A percentile compares a stretch with the other conserved stretches of the same genome.
Conservation (phyloP, 2,888 invertebrate species). For the Parelbella ahira region DNA sequence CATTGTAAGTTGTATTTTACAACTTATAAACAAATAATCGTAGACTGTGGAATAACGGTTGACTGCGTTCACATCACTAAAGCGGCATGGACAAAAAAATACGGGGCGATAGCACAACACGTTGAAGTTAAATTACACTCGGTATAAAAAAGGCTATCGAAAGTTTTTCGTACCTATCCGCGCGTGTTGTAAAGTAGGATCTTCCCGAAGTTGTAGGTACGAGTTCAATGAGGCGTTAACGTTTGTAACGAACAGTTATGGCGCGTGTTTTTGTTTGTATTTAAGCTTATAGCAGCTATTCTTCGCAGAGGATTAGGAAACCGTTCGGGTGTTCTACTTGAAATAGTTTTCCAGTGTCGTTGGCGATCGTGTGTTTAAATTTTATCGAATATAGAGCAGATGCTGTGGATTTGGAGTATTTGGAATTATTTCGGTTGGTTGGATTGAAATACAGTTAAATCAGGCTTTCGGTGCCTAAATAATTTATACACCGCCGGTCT, state of each 20-base stretch:
- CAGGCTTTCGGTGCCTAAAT: no score
- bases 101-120: conserved; percentile 29
- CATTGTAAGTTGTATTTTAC: no score
- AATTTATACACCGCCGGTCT: no score
- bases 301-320: conserved; percentile 5
- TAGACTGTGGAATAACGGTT: no score
- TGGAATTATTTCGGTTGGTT: no score
- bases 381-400: no score
- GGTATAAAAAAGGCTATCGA: conserved; percentile 31
- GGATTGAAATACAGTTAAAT: no score
- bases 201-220: conserved; percentile 33
- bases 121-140: conserved; percentile 37
- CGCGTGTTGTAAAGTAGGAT: conserved; percentile 29
- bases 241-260: conserved; percentile 29
- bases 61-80: no score
- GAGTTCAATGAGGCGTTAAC: conserved; percentile 38
- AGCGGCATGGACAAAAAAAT: no score
- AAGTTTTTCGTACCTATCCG: conserved; percentile 30
- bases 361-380: neutral
- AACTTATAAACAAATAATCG: no score
- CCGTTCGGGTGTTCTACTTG: neutral
- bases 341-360: conserved; percentile 5
- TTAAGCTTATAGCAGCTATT: conserved; percentile 12
- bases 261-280: conserved; percentile 11
- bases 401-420: no score